Evolutionary conservation across 2,113 vertebrate species (phyloP), one percentile per base, ranked within the genome.

Genomic region (Puntigrus tetrazona): DNA sequence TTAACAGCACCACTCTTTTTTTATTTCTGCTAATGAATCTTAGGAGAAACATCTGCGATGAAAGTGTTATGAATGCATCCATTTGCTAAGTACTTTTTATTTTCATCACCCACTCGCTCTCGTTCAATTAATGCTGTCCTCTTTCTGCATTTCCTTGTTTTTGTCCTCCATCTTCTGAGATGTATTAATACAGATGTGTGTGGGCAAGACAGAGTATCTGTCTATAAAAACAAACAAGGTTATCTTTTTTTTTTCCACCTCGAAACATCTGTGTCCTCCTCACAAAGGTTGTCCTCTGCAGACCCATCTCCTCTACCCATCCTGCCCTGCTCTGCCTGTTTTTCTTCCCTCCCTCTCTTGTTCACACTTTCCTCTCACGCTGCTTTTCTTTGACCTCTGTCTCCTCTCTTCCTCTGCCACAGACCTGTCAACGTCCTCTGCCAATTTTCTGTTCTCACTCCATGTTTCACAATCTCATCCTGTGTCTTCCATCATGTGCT

Each of bases 391-490:
- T 50, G 65, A 36, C 76, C 61, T 77, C 43, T 47, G 22, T 59
- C 41, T 85, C 55, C 41, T 29, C 11, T 41, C 50, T 63, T 83
- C 85, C 65, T 83, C 25, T 69, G 57, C 10, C n/a, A 55, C 47
- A 20, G 47, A 55, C 27, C 65, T 18, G 8, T 38, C 16, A 52
- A 69, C 18, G 18, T 77, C 67, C 7, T 69, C 36, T 65, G 27
- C 7, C 14, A 69, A 81, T 83, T 72, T 78, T 57, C 34, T 34
- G 36, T 61, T 34, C 5, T 5, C 41, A 7, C n/a, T 72, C 6
- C n/a, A 61, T 18, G 22, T 29, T 41, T 20, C 41, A 13, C 1
- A 11, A 57, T 38, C n/a, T 20, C 0, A 14, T 78, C 52, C 77
- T 67, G 45, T 50, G 5, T 50, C 16, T 50, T 50, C 47, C 47